Base-by-base conservation (phyloP, 2,113 vertebrate species). In the Jacana jacana region DNA sequence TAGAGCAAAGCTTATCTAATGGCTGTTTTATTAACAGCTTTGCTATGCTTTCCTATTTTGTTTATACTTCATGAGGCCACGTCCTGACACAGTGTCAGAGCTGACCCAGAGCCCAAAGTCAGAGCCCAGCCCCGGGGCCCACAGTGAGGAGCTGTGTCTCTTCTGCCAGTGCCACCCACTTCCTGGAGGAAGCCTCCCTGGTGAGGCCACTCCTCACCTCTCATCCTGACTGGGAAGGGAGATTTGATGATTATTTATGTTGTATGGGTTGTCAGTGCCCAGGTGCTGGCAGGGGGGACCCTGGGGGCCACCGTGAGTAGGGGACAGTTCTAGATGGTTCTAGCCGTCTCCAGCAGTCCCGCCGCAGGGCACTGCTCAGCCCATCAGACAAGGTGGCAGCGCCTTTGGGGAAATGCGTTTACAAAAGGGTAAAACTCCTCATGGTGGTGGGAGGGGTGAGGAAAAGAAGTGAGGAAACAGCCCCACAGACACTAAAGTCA, bases 281-380 rank as follows among this genome's bases (percentile, higher is more conserved):
- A 7, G 20, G 13, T 16, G 8, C 19, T 58, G 24, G 35, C 15
- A 7, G 11, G 10, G 30, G 23, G 4, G 1, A 13, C 20, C 58
- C 23, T 40, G 17, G n/a, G 9, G 37, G 46, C 16, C 5, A 0
- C 61, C 35, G n/a, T 75, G 39, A 81, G 31, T 22, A 55, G 35
- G 15, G 13, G 17, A 5, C 1, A 2, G 52, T n/a, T 33, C 39
- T 23, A 46, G 51, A 9, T 3, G 2, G 52, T 23, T 46, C 65
- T 42, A 72, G 33, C 12, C 0, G 0, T 23, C 5, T 42, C 30
- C 23, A 10, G 6, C 0, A 0, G 8, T 37, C 33, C 8, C 33
- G 20, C 16, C 2, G 0, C 58, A 58, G 40, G 31, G 76, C 55
- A 69, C 9, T 13, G 39, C 30, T 11, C 13, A 24, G 16, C 11